phyloP scores from a whole-genome alignment of 1,140 invertebrate species.

The Oryctes rhinoceros region DNA sequence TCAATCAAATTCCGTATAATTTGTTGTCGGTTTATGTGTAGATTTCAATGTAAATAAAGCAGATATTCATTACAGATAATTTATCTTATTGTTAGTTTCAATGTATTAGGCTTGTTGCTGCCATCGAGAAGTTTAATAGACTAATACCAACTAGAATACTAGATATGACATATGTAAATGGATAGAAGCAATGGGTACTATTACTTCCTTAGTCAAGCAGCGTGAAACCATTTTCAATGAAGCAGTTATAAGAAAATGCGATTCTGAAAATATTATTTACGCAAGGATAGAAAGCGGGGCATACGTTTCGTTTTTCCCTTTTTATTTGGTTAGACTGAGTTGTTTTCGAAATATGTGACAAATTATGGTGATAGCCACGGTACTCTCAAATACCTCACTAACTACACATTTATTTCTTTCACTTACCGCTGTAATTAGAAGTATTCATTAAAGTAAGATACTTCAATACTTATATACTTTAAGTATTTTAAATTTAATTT shows the following conservation, averaged over 20 bases:
- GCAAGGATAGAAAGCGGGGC: background rate
- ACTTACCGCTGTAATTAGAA: too few species aligned
- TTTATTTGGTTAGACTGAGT: too few species aligned
- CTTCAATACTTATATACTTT: too few species aligned
- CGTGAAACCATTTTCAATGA: background rate
- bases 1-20: background rate
- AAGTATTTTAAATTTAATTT: too few species aligned
- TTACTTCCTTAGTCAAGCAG: slow-evolving; percentile 1
- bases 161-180: background rate
- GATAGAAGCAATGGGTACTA: background rate
- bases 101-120: background rate
- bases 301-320: background rate
- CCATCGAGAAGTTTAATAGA: background rate
- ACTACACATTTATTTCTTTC: too few species aligned
- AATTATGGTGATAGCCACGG: too few species aligned
- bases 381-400: too few species aligned
- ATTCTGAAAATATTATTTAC: background rate
- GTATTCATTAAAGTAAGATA: too few species aligned
- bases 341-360: too few species aligned
- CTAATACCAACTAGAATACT: background rate
- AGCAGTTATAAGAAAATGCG: background rate
- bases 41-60: background rate
- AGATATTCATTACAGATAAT: background rate
- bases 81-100: background rate
- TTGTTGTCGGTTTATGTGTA: background rate